phyloP scores from a whole-genome alignment of 2,888 invertebrate species.

The Allygus modestus region DNA sequence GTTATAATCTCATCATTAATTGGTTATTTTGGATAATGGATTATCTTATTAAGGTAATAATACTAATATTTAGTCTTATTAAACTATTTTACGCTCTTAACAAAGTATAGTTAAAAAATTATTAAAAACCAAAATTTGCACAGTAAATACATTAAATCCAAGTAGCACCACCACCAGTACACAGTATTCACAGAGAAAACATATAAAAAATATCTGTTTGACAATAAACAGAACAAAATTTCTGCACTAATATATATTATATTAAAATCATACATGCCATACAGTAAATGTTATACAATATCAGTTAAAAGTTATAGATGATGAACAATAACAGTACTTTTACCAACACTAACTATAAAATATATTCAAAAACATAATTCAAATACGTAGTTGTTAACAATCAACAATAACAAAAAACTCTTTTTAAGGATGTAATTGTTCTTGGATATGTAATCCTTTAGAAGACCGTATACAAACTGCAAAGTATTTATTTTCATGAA shows the following conservation, averaged over 20 bases:
- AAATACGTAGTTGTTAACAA: not conserved
- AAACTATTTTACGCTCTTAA: no score
- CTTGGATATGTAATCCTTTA: not conserved
- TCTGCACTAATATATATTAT: not conserved
- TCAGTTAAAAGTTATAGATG: not conserved
- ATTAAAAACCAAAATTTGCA: not conserved
- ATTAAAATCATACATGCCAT: no score
- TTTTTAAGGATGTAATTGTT: not conserved
- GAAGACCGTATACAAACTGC: not conserved
- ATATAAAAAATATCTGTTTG: no score
- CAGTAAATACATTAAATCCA: conserved; percentile 7
- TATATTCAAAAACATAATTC: conserved; percentile 4
- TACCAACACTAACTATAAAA: not conserved
- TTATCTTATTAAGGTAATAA: no score
- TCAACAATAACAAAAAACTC: not conserved
- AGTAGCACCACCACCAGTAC: conserved; percentile 3
- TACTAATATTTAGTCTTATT: no score
- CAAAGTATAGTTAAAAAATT: no score
- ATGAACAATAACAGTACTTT: not conserved
- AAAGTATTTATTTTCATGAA: no score
- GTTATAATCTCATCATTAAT: no score
- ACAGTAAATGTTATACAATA: no score
- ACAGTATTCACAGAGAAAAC: not conserved
- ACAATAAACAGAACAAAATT: not conserved
- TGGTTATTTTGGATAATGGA: no score